These are phyloP conservation scores for Batillaria attramentaria DNA, from an alignment of 1,140 invertebrate species.

Conservation along the genomic window DNA sequence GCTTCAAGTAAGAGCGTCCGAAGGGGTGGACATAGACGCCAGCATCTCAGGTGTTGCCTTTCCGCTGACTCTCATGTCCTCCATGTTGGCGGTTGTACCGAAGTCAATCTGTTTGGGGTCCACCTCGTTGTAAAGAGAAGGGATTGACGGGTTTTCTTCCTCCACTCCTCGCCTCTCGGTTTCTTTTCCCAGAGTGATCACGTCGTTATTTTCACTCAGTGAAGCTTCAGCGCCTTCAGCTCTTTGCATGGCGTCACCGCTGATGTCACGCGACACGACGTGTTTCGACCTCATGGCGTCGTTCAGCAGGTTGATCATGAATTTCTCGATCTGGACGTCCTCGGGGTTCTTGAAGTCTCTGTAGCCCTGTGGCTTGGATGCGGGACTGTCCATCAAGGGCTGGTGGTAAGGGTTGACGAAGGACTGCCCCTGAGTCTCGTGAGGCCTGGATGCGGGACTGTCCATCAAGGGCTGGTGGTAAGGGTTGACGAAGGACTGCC, in stretches of 20 bases:
- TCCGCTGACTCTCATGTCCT: background rate
- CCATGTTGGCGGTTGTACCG: background rate
- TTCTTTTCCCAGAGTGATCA: too few relatives aligned
- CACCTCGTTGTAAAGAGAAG: background rate
- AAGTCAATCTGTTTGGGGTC: too few relatives aligned
- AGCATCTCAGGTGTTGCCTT: background rate
- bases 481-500: background rate
- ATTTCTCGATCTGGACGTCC: slow-evolving; percentile 36
- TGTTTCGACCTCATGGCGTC: slow-evolving; percentile 22
- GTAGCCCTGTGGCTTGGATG: too few relatives aligned
- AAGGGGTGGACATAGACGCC: background rate
- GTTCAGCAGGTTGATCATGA: slow-evolving; percentile 36
- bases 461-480: background rate
- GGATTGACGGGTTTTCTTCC: background rate
- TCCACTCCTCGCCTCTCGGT: too few relatives aligned
- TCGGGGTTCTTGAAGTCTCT: slow-evolving; percentile 24
- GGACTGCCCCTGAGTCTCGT: background rate
- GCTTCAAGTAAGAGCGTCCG: too few relatives aligned
- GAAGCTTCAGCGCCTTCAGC: background rate
- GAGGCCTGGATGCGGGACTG: too few relatives aligned
- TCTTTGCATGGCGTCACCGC: background rate
- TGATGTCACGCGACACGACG: background rate
- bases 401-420: background rate
- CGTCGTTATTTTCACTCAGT: background rate
- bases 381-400: too few relatives aligned